Percentiles rank a stretch among this genome's conserved stretches.
Conservation (phyloP, 2,888 invertebrate species). For the Drosophila kuntzei region DNA sequence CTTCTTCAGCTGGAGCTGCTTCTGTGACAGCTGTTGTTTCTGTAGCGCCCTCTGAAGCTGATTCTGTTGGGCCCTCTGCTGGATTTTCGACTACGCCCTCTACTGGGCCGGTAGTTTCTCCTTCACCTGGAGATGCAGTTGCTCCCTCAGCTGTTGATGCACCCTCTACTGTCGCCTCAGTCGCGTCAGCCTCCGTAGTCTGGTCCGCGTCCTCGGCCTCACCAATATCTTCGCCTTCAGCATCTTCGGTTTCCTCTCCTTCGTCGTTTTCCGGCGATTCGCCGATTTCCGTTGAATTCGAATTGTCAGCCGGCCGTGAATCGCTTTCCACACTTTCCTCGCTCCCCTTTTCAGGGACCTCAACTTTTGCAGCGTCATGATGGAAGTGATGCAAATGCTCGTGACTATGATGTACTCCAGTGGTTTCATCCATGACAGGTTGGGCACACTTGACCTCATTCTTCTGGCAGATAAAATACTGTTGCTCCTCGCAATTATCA, state of each 20-base stretch:
- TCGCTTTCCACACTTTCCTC: constrained; percentile 52
- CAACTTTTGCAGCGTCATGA: constrained; percentile 48
- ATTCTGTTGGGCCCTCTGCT: background rate
- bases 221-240: background rate
- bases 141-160: background rate
- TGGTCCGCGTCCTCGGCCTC: background rate
- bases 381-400: constrained; percentile 76
- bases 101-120: background rate
- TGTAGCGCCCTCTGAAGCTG: background rate
- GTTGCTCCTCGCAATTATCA: constrained; percentile 62
- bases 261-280: constrained; percentile 15
- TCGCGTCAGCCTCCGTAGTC: background rate
- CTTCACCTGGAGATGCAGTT: background rate
- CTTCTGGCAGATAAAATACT: constrained; percentile 59
- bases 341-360: constrained; percentile 4
- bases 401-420: constrained; percentile 53
- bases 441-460: constrained; percentile 38
- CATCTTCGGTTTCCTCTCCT: background rate
- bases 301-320: constrained; percentile 64
- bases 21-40: background rate
- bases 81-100: no score
- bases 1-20: background rate
- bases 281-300: constrained; percentile 55
- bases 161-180: background rate
- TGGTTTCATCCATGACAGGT: constrained; percentile 11